Evolutionary conservation across 1,140 invertebrate species (phyloP).

Genomic region (Drosophila sp.): DNA sequence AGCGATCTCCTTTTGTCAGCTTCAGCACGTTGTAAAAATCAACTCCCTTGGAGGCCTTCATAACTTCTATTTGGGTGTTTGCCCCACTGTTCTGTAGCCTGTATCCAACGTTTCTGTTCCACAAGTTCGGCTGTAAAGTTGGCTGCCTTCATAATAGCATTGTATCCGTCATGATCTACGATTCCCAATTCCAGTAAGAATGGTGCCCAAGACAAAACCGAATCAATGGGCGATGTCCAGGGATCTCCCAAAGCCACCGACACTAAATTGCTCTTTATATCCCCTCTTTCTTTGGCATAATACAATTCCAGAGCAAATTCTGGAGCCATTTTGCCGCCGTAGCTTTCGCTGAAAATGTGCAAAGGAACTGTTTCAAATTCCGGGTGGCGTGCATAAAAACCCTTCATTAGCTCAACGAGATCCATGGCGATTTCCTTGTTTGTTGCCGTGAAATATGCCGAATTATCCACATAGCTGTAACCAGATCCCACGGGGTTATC

Average conservation of each 20-base stretch:
- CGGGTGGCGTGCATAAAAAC: slow-evolving; percentile 87
- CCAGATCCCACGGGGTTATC: slow-evolving; percentile 96
- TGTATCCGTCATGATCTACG: slow-evolving; percentile 87
- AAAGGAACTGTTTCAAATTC: slow-evolving; percentile 89
- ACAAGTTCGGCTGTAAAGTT: slow-evolving; percentile 85
- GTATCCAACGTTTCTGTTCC: slow-evolving; percentile 85
- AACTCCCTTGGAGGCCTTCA: slow-evolving; percentile 87
- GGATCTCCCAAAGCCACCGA: slow-evolving; percentile 93
- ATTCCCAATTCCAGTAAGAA: slow-evolving; percentile 86
- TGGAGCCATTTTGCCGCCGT: slow-evolving; percentile 95
- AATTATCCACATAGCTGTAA: slow-evolving; percentile 91
- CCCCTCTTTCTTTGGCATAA: slow-evolving; percentile 88
- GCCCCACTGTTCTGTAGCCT: slow-evolving; percentile 88
- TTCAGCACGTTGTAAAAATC: slow-evolving; percentile 93
- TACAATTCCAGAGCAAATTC: slow-evolving; percentile 88
- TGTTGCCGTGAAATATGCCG: slow-evolving; percentile 86
- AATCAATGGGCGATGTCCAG: slow-evolving; percentile 94
- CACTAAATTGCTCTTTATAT: slow-evolving; percentile 89
- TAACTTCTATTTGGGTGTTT: slow-evolving; percentile 87
- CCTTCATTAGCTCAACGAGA: slow-evolving; percentile 89
- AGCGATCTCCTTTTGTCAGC: slow-evolving; percentile 57
- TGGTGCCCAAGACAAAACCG: slow-evolving; percentile 91
- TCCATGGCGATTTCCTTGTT: slow-evolving; percentile 92
- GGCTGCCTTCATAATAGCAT: slow-evolving; percentile 85
- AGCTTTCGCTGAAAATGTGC: slow-evolving; percentile 94